Base-by-base conservation (phyloP, 2,888 invertebrate genomes). In the Elmis aenea region DNA sequence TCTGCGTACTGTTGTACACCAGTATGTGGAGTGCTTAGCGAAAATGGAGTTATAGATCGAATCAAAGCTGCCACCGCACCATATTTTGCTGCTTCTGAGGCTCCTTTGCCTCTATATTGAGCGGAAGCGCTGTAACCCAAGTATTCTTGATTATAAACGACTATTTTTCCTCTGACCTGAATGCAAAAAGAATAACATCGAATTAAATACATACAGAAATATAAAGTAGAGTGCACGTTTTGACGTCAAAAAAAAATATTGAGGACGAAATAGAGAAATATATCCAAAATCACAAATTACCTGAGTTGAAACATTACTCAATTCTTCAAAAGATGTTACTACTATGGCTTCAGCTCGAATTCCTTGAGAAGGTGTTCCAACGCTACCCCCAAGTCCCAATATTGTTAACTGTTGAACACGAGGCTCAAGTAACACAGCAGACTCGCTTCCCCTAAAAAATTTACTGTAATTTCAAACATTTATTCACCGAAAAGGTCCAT, bases 31-130 rank as follows among this genome's bases (percentile, higher is more conserved):
- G 81, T 75, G 50, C 81, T 73, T 20, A 89, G 74, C 0, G 88
- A 88, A 58, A 81, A 83, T 1, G 85, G 84, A 1, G 87, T 76
- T 3, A 86, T 74, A 1, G 87, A 87, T 39, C 83, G 71, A 4
- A 88, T 75, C 42, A 90, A 67, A 5, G 79, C 74, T 0, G 86
- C 89, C 5, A 85, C 75, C 1, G 83, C 89, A 3, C 88, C 89
- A 50, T 78, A 74, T 58, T 75, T 74, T 0, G 85, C 75, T 2
- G 87, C 88, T 62, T 69, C 74, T 0, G 73, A 61, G 1, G 87
- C 86, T 11, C 85, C 85, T 13, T 62, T 58, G 2, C 66, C 58
- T 54, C 89, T 71, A 58, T 87, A 88, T 27, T 58, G 45, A 0
- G 81, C 83, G 0, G 83, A 80, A 51, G 71, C 66, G 0, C 76